Conservation (phyloP, 2,888 invertebrate genomes). For the Tiliacea aurago region DNA sequence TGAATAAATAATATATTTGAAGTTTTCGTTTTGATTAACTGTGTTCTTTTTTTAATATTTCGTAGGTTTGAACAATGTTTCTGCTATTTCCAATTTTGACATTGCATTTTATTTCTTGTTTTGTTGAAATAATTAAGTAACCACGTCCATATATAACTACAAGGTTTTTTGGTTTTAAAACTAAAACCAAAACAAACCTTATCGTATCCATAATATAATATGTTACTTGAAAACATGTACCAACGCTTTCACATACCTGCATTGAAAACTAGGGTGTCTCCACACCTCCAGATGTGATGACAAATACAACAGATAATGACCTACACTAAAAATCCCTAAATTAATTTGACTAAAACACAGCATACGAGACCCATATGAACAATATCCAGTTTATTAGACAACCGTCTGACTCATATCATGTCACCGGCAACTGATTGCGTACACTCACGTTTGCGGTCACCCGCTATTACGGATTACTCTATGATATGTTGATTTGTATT, state of each 20-base stretch:
- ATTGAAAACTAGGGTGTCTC: no score
- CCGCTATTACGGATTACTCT: constrained; percentile 66
- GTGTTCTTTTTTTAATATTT: no score
- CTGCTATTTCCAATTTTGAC: not conserved
- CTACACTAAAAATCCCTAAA: not conserved
- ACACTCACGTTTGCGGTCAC: constrained; percentile 77
- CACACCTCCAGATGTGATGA: not conserved
- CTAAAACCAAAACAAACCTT: not conserved
- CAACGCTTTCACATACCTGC: not conserved
- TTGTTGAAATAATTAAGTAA: not conserved
- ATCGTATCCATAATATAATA: not conserved
- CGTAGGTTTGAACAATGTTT: no score
- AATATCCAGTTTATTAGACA: constrained; percentile 41
- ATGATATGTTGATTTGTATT: constrained; percentile 72
- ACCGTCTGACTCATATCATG: constrained; percentile 66
- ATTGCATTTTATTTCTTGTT: not conserved
- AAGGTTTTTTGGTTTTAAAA: no score
- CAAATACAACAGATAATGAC: not conserved
- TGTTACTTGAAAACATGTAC: not conserved
- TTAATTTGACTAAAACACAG: constrained; percentile 6
- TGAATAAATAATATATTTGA: no score
- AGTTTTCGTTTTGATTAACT: no score
- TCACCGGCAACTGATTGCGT: constrained; percentile 60
- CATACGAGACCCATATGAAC: constrained; percentile 27
- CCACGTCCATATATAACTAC: no score